These are phyloP conservation scores for Haliclona indistincta DNA, from an alignment of 37 sponge, comb jelly and placozoan genomes.

Conservation along the genomic window DNA sequence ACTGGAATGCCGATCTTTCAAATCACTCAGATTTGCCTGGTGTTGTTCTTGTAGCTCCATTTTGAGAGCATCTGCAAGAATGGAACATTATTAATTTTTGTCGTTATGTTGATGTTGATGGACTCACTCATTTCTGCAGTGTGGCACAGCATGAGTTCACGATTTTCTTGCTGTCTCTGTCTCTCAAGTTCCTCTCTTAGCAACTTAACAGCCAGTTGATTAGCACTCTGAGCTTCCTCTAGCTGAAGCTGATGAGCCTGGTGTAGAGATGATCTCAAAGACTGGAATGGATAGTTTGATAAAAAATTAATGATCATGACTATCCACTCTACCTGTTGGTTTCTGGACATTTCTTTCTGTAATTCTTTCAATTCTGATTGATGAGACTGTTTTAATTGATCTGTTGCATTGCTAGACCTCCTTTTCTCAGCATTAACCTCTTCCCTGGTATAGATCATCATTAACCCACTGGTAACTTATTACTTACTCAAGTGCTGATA, in stretches of 20 bases:
- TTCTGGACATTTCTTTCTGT: no score
- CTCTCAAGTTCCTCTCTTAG: slow-evolving; percentile 55
- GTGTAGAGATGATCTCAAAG: no score
- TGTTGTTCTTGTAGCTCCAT: slow-evolving; percentile 1
- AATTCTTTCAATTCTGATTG: no score
- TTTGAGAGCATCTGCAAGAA: slow-evolving; percentile 14
- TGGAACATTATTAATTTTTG: no score
- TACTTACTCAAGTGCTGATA: slow-evolving; percentile 20
- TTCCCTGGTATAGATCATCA: no score
- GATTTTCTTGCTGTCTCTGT: slow-evolving; percentile 17
- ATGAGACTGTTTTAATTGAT: no score
- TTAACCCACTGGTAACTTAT: no score
- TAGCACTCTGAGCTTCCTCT: slow-evolving; percentile 44
- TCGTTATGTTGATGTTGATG: background rate
- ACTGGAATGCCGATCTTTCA: slow-evolving; percentile 12
- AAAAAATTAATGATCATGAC: no score
- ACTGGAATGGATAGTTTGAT: no score
- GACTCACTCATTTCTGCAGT: slow-evolving; percentile 20
- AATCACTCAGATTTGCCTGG: background rate
- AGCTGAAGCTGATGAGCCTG: slow-evolving; percentile 22
- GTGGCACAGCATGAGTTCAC: slow-evolving; percentile 3
- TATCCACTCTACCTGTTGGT: no score
- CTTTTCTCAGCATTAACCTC: no score
- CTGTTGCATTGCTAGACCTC: no score
- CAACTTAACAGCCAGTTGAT: slow-evolving; percentile 54